phyloP scores from a whole-genome alignment of 2,113 vertebrate species.

The Chionomys nivalis region DNA sequence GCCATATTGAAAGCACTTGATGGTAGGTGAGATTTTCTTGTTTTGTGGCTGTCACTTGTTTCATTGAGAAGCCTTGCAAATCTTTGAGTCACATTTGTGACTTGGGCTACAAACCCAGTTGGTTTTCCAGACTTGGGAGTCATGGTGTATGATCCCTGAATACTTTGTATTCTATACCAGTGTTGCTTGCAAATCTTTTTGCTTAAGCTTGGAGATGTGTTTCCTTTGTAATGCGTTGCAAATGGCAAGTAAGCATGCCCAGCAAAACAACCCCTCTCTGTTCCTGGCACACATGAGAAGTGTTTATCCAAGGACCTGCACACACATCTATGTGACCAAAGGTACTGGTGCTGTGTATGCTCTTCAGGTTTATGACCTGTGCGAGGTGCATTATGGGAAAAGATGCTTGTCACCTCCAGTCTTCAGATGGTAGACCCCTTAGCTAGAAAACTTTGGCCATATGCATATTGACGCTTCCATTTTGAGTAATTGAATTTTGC shows the following conservation, averaged over 20 bases:
- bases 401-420: accelerated
- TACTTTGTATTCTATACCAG: background rate
- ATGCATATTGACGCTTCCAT: background rate
- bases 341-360: background rate
- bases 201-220: background rate
- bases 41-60: background rate
- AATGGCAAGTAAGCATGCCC: background rate
- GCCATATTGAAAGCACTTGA: background rate
- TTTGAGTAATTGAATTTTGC: background rate
- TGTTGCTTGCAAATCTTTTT: background rate
- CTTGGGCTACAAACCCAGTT: background rate
- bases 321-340: background rate
- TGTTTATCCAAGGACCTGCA: background rate
- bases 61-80: background rate
- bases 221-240: background rate
- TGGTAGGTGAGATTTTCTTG: background rate
- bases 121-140: background rate
- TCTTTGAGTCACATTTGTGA: background rate
- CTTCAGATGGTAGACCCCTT: background rate
- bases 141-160: background rate
- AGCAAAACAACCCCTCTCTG: background rate
- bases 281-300: background rate
- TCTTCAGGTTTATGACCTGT: background rate
- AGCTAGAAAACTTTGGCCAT: background rate
- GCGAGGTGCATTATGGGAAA: background rate